phyloP scores from a whole-genome alignment of 1,140 invertebrate species.

The Tyrophagus putrescentiae region DNA sequence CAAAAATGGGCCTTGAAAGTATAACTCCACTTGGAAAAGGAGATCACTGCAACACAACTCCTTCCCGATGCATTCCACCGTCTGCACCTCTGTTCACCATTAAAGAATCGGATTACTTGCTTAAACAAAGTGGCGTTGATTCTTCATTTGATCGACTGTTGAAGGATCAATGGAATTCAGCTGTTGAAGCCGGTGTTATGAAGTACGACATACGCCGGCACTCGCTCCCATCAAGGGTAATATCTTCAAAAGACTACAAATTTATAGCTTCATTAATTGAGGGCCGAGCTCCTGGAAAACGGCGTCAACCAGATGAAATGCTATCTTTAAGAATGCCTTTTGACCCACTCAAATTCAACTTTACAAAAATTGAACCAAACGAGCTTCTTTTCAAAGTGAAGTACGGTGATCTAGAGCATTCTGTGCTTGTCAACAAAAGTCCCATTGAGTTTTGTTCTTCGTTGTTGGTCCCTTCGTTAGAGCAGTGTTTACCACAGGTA shows the following conservation, averaged over 20 bases:
- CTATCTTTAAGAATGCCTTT: slow-evolving; percentile 31
- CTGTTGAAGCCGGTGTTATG: neutral
- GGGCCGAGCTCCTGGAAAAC: slow-evolving; percentile 28
- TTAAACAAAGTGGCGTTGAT: neutral
- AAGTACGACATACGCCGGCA: neutral
- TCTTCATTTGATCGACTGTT: slow-evolving; percentile 16
- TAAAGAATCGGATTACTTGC: neutral
- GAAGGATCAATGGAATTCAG: slow-evolving; percentile 2
- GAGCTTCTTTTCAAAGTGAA: slow-evolving; percentile 31
- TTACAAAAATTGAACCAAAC: slow-evolving; percentile 31
- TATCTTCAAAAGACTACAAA: slow-evolving; percentile 9
- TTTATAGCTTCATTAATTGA: slow-evolving; percentile 30
- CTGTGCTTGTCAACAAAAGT: slow-evolving; percentile 34
- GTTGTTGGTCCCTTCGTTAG: slow-evolving; percentile 32
- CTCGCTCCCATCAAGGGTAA: neutral
- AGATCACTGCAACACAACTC: too few relatives aligned
- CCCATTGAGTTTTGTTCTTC: slow-evolving; percentile 35
- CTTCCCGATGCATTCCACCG: too few relatives aligned
- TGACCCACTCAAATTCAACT: slow-evolving; percentile 33
- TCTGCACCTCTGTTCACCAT: neutral
- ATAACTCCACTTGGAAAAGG: too few relatives aligned
- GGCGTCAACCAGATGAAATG: slow-evolving; percentile 31
- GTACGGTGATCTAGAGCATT: neutral
- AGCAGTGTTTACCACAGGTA: slow-evolving; percentile 30
- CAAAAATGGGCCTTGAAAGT: too few relatives aligned